A percentile compares a stretch with the other conserved stretches of the same genome.
These are phyloP conservation scores for Hyperopisus bebe DNA, from an alignment of 2,113 vertebrate genomes.

Conservation along the genomic window DNA sequence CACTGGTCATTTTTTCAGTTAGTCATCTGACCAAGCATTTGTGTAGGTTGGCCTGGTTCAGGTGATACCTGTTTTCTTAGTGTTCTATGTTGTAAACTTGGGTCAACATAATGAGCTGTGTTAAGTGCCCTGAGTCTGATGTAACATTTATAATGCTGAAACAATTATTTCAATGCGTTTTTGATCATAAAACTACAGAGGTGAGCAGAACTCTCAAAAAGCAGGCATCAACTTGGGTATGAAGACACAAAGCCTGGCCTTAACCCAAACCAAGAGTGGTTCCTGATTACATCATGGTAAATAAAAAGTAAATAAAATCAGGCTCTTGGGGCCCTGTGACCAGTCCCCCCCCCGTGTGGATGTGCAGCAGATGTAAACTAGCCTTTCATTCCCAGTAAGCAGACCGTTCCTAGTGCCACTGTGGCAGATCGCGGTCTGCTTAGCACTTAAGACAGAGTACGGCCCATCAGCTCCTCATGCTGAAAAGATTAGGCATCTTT, in stretches of 20 bases:
- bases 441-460: not conserved
- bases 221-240: not conserved
- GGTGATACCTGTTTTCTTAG: not conserved
- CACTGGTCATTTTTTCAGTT: not conserved
- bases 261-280: not conserved
- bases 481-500: not conserved
- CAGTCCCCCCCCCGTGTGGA: not conserved
- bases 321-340: not conserved
- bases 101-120: not conserved
- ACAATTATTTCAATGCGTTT: not conserved
- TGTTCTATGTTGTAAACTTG: not conserved
- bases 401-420: not conserved
- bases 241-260: not conserved
- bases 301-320: constrained; percentile 6
- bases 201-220: not conserved
- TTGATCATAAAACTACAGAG: not conserved
- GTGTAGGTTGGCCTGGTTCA: not conserved
- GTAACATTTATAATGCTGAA: not conserved
- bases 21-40: not conserved
- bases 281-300: not conserved
- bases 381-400: not conserved
- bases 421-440: not conserved
- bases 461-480: not conserved
- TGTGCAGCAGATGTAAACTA: not conserved
- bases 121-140: not conserved